Evolutionary conservation across 2,888 invertebrate genomes (phyloP), one percentile per base, ranked within the genome.

Genomic region (Dynastes hyllus): DNA sequence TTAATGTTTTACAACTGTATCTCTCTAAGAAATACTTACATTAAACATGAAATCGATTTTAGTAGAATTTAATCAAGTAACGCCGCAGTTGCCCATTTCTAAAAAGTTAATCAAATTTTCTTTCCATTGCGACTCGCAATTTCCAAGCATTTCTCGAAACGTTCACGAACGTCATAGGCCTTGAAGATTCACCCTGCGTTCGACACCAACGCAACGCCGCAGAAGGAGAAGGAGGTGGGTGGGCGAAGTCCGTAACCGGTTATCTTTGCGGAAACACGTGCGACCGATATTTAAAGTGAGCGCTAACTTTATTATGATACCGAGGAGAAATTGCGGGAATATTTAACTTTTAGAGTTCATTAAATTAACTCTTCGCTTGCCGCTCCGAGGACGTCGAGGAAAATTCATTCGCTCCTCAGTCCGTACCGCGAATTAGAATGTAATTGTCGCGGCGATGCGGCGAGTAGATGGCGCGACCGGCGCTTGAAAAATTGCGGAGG

Each of bases 321-420:
- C 73, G 67, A 5, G 13, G 45, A 58, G 37, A 9, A 73, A 73
- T 58, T 73, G 73, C 45, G 16, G 73, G 55, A 73, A 73, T 73
- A 73, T 73, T 73, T 73, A 73, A 73, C 73, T 73, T 73, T 73
- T 73, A 51, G 58, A 58, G 58, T 73, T 73, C 58, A 73, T 73
- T 37, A 58, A 73, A 58, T 73, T 73, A 73, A 40, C 40, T 73
- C 37, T 73, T 51, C 51, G 50, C 69, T 51, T 27, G 69, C 51
- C 50, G 69, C 51, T 69, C n/a, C 29, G 69, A 6, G 13, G 51
- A 27, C 27, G 51, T n/a, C 27, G 29, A 11, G 50, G 11, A 69
- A 51, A 58, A 55, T 55, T 16, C 16, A 51, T 51, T 51, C 69
- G 50, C 27, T 22, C 9, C 55, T 9, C 55, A 22, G 5, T 8